Evolutionary conservation across 2,888 invertebrate species (phyloP).

Genomic region (Athrips mouffetella): DNA sequence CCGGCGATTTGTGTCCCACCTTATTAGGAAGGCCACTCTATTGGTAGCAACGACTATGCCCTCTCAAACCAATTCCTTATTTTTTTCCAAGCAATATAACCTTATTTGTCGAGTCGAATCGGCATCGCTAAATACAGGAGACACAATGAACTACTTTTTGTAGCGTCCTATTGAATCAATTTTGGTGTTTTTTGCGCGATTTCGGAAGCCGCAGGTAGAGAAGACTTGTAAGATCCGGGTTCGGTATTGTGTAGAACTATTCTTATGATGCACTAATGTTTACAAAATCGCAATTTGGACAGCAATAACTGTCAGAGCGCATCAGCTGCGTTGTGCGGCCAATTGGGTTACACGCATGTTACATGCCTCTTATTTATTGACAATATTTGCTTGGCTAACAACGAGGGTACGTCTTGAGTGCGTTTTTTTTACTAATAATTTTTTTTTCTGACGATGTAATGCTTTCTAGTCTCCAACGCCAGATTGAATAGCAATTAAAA

Average conservation of each 20-base stretch:
- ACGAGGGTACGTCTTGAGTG: neutral
- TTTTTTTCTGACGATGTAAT: no score
- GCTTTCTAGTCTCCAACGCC: no score
- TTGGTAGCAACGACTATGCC: slow-evolving; percentile 32
- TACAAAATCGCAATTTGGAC: slow-evolving; percentile 70
- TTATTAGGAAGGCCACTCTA: slow-evolving; percentile 25
- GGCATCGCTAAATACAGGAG: slow-evolving; percentile 68
- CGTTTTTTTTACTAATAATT: neutral
- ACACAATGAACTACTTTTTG: slow-evolving; percentile 63
- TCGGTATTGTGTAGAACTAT: slow-evolving; percentile 53
- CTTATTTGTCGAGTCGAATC: slow-evolving; percentile 66
- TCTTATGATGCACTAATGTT: slow-evolving; percentile 65
- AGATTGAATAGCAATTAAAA: no score
- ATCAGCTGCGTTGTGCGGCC: slow-evolving; percentile 65
- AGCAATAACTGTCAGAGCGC: slow-evolving; percentile 67
- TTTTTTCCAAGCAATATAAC: slow-evolving; percentile 68
- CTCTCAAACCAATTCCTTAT: slow-evolving; percentile 56
- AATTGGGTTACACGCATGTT: slow-evolving; percentile 52
- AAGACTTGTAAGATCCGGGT: slow-evolving; percentile 67
- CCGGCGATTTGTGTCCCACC: neutral
- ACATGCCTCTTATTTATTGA: slow-evolving; percentile 25
- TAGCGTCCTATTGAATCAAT: slow-evolving; percentile 65
- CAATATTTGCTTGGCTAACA: slow-evolving; percentile 36
- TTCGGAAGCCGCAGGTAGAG: slow-evolving; percentile 78
- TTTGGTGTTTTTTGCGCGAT: slow-evolving; percentile 63